A percentile compares a stretch with the other conserved stretches of the same genome.
Conservation (phyloP, 2,113 vertebrate species). For the Coracopsis vasa region DNA sequence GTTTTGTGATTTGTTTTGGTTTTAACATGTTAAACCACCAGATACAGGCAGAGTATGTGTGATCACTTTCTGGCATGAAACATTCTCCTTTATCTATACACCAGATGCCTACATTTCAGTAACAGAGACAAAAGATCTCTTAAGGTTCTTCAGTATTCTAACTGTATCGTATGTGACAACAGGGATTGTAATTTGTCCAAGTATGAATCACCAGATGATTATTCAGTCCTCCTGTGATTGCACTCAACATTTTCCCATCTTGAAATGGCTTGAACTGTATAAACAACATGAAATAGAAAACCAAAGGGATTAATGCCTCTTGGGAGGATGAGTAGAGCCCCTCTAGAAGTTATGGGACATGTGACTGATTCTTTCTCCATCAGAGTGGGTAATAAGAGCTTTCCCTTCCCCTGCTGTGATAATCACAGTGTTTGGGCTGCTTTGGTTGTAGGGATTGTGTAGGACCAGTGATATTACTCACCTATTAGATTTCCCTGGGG, state of each 20-base stretch:
- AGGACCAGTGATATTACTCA: neutral
- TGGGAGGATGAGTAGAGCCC: neutral
- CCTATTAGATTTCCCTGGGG: neutral
- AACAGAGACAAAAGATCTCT: neutral
- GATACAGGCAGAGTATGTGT: neutral
- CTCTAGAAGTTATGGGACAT: neutral
- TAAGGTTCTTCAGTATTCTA: neutral
- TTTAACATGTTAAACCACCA: neutral
- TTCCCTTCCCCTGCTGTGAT: conserved; percentile 44
- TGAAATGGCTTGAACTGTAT: neutral
- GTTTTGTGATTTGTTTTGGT: neutral
- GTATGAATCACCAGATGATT: neutral
- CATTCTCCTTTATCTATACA: neutral
- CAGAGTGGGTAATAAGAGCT: conserved; percentile 13
- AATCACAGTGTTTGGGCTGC: conserved; percentile 33
- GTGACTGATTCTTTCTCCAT: neutral
- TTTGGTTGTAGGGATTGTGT: neutral
- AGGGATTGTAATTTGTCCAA: neutral
- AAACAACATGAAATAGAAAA: conserved; percentile 46
- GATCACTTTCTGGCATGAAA: neutral
- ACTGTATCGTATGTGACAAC: neutral
- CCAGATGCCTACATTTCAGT: neutral
- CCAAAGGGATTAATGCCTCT: conserved; percentile 16
- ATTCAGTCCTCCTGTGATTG: neutral
- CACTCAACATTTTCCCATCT: neutral